These are phyloP conservation scores for Chelonoidis abingdonii DNA, from an alignment of 2,113 vertebrate species.

Conservation along the genomic window DNA sequence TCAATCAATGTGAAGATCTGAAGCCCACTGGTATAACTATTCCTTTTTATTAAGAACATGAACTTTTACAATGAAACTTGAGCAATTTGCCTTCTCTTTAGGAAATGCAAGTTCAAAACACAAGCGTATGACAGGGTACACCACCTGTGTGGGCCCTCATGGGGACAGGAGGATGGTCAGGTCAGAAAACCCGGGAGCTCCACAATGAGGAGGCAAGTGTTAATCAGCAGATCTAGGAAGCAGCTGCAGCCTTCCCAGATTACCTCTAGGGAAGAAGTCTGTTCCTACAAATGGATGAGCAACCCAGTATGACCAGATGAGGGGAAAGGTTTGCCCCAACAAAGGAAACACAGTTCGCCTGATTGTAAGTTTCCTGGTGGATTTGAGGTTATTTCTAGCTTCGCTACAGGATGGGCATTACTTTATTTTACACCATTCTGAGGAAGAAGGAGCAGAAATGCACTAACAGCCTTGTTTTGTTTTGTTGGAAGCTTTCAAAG, in stretches of 20 bases:
- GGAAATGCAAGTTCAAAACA: not conserved
- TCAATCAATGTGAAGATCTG: not conserved
- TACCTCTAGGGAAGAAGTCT: not conserved
- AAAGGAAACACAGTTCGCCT: not conserved
- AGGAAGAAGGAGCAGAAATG: not conserved
- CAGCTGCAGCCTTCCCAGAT: not conserved
- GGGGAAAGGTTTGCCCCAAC: not conserved
- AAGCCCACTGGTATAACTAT: not conserved
- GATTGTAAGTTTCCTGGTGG: not conserved
- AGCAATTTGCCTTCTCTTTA: not conserved
- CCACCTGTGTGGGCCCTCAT: not conserved
- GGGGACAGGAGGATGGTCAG: not conserved
- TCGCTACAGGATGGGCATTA: not conserved
- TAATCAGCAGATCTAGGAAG: not conserved
- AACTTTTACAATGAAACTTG: not conserved
- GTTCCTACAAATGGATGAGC: not conserved
- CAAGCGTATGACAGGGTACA: not conserved
- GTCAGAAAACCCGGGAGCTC: not conserved
- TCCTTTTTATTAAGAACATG: not conserved
- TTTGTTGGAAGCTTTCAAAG: not conserved
- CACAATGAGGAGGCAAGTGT: not conserved
- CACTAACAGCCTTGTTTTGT: not conserved
- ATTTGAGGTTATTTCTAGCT: not conserved
- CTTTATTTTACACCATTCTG: fast-evolving
- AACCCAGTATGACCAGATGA: not conserved